phyloP scores from a whole-genome alignment of 2,888 invertebrate species.

The Euphydryas editha region DNA sequence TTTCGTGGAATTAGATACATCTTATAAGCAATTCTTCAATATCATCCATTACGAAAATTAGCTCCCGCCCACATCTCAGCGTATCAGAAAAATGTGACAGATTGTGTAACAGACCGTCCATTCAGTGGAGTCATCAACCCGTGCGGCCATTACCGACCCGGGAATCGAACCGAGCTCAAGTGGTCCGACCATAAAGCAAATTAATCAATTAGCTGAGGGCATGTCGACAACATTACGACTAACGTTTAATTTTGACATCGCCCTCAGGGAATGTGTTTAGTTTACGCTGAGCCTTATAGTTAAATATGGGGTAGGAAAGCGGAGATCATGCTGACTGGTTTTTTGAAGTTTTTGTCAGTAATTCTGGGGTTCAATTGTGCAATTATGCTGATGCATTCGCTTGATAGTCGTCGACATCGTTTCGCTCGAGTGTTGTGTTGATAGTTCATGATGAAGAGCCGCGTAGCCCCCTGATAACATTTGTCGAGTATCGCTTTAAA shows the following conservation, averaged over 20 bases:
- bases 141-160: conserved; percentile 68
- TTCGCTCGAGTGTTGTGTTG: conserved; percentile 68
- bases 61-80: conserved; percentile 47
- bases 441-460: conserved; percentile 73
- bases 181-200: conserved; percentile 82
- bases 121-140: conserved; percentile 70
- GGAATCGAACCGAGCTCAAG: conserved; percentile 76
- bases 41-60: conserved; percentile 56
- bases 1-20: background rate
- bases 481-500: conserved; percentile 50
- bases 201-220: conserved; percentile 83
- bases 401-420: conserved; percentile 65
- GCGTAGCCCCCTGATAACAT: conserved; percentile 41
- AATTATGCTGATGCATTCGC: conserved; percentile 79
- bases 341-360: conserved; percentile 63
- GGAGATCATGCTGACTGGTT: conserved; percentile 52
- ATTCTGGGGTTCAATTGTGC: conserved; percentile 67
- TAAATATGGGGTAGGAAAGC: conserved; percentile 31
- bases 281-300: conserved; percentile 47
- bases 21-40: conserved; percentile 12
- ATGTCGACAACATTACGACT: conserved; percentile 81
- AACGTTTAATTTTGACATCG: conserved; percentile 79
- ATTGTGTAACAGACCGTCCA: conserved; percentile 76
- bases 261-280: conserved; percentile 51
- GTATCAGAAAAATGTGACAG: conserved; percentile 75